Conservation (phyloP, 2,113 vertebrate species). For the Pantherophis guttatus region DNA sequence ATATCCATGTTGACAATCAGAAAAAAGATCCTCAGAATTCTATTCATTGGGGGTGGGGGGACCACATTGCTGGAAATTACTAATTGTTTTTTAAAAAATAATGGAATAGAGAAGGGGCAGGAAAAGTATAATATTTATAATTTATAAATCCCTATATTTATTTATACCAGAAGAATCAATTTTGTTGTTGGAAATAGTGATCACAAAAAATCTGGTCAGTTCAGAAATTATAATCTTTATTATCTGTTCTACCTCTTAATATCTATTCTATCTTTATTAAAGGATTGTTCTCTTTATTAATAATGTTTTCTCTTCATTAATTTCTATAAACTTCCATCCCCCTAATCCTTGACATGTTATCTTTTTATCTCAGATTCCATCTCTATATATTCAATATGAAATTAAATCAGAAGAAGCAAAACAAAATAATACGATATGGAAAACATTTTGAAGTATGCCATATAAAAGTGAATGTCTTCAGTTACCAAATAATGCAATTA, state of each 20-base stretch:
- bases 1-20: background rate
- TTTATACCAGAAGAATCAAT: background rate
- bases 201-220: background rate
- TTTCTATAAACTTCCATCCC: background rate
- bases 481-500: background rate
- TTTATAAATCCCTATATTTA: background rate
- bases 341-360: background rate
- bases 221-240: background rate
- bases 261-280: background rate
- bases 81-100: background rate
- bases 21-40: background rate
- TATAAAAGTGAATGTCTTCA: background rate
- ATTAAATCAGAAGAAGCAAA: background rate
- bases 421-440: background rate
- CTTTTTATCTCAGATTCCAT: background rate
- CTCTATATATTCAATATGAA: background rate
- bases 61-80: background rate
- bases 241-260: background rate
- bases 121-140: background rate
- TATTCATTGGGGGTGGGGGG: rapidly evolving
- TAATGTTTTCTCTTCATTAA: background rate
- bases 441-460: background rate
- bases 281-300: background rate
- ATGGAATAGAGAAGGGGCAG: background rate
- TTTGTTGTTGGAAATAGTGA: background rate